Conservation (phyloP, 2,888 invertebrate species). For the Anticlea derivata region DNA sequence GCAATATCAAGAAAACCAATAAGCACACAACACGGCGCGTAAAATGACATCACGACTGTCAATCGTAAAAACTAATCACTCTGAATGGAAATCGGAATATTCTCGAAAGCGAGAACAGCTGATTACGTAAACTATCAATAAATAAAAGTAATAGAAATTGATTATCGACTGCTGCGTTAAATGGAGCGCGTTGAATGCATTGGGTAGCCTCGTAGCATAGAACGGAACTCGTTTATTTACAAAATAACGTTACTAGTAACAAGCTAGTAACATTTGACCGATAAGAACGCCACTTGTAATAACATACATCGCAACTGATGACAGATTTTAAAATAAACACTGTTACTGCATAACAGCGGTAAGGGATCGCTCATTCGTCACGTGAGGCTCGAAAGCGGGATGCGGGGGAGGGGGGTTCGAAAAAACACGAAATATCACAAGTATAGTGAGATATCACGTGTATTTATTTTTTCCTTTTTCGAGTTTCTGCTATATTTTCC, state of each 20-base stretch:
- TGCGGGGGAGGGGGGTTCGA: too few species aligned
- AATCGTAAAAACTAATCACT: constrained; percentile 25
- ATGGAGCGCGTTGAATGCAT: constrained; percentile 14
- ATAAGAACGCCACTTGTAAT: constrained; percentile 40
- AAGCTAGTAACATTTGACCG: constrained; percentile 43
- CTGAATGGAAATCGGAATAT: constrained; percentile 26
- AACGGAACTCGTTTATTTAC: constrained; percentile 26
- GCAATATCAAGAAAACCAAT: constrained; percentile 33
- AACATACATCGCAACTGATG: not conserved
- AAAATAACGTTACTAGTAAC: constrained; percentile 16
- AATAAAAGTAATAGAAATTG: constrained; percentile 18
- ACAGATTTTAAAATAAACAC: not conserved
- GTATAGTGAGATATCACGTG: too few species aligned
- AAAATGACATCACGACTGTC: constrained; percentile 34
- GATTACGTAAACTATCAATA: constrained; percentile 24
- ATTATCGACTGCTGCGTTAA: constrained; percentile 6
- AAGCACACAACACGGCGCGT: constrained; percentile 22
- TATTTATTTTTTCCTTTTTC: too few species aligned
- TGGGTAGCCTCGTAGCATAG: constrained; percentile 16
- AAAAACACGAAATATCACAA: too few species aligned
- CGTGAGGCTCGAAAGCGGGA: too few species aligned
- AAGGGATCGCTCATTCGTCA: too few species aligned
- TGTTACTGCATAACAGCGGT: not conserved
- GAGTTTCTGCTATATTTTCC: too few species aligned
- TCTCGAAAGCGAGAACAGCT: constrained; percentile 32